phyloP scores from a whole-genome alignment of 2,888 invertebrate genomes.

The Chloroclystis v-ata region DNA sequence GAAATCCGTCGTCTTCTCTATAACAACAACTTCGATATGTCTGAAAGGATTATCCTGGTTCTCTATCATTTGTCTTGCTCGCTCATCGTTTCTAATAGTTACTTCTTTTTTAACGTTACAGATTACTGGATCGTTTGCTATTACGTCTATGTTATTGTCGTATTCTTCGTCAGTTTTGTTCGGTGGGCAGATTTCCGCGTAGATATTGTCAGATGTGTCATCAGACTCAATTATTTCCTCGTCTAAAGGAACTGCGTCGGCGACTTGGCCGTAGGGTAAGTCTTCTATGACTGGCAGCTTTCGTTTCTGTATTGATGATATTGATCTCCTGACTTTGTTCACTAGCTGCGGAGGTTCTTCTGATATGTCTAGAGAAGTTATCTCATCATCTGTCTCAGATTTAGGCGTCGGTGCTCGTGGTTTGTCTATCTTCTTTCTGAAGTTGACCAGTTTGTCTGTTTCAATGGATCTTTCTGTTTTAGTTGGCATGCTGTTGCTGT shows the following conservation, averaged over 20 bases:
- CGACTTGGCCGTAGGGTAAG: slow-evolving; percentile 83
- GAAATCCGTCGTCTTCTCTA: slow-evolving; percentile 72
- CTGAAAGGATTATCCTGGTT: slow-evolving; percentile 71
- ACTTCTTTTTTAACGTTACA: slow-evolving; percentile 74
- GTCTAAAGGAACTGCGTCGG: slow-evolving; percentile 78
- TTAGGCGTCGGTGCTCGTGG: slow-evolving; percentile 72
- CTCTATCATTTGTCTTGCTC: slow-evolving; percentile 67
- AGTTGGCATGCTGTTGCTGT: slow-evolving; percentile 73
- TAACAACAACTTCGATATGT: slow-evolving; percentile 75
- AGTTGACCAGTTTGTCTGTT: slow-evolving; percentile 60
- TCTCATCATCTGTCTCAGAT: slow-evolving; percentile 63
- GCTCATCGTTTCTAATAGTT: slow-evolving; percentile 65
- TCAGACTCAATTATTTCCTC: slow-evolving; percentile 68
- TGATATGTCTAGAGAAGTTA: slow-evolving; percentile 59
- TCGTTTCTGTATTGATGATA: slow-evolving; percentile 74
- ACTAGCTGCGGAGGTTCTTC: slow-evolving; percentile 60
- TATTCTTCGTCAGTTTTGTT: slow-evolving; percentile 69
- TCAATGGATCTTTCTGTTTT: slow-evolving; percentile 65
- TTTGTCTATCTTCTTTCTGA: slow-evolving; percentile 71
- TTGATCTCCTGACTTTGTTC: slow-evolving; percentile 69
- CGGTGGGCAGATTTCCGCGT: slow-evolving; percentile 82
- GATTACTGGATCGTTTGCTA: slow-evolving; percentile 70
- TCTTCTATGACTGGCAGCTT: slow-evolving; percentile 80
- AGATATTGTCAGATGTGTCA: slow-evolving; percentile 80
- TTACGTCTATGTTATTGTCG: slow-evolving; percentile 62